phyloP scores from a whole-genome alignment of 2,888 invertebrate genomes.

The Bibio marci region DNA sequence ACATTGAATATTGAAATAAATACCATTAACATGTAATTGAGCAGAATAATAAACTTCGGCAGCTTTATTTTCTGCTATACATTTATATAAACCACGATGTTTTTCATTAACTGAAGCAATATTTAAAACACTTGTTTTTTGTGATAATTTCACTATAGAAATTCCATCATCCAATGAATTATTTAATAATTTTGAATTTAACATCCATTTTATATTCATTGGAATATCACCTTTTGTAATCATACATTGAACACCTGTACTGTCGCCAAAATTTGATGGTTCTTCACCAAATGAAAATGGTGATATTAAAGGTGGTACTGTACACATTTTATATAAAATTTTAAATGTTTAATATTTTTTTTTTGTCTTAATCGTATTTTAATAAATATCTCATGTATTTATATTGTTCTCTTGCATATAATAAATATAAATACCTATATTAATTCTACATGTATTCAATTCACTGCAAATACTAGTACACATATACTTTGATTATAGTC shows the following conservation, averaged over 20 bases:
- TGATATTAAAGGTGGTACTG: conserved; percentile 3
- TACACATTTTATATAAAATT: no score
- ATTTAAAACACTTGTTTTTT: conserved; percentile 44
- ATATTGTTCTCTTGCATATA: no score
- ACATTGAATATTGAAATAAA: no score
- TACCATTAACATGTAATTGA: conserved; percentile 22
- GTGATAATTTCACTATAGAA: conserved; percentile 30
- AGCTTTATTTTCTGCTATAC: conserved; percentile 52
- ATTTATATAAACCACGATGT: conserved; percentile 58
- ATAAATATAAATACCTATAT: no score
- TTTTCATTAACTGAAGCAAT: conserved; percentile 45
- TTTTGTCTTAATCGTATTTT: no score
- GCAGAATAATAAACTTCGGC: conserved; percentile 33
- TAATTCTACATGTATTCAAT: no score
- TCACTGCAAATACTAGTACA: no score
- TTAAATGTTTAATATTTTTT: no score
- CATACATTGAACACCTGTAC: conserved; percentile 50
- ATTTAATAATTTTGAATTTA: conserved; percentile 31
- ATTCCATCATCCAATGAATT: no score
- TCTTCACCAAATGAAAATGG: conserved; percentile 56
- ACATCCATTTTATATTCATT: conserved; percentile 54
- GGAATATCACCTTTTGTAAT: conserved; percentile 65
- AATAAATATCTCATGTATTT: no score
- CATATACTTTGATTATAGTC: no score
- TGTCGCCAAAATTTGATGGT: conserved; percentile 49